A percentile compares a stretch with the other conserved stretches of the same genome.
Conservation (phyloP, 92 coral and sea anemone genomes). For the Epizoanthus ramosus region DNA sequence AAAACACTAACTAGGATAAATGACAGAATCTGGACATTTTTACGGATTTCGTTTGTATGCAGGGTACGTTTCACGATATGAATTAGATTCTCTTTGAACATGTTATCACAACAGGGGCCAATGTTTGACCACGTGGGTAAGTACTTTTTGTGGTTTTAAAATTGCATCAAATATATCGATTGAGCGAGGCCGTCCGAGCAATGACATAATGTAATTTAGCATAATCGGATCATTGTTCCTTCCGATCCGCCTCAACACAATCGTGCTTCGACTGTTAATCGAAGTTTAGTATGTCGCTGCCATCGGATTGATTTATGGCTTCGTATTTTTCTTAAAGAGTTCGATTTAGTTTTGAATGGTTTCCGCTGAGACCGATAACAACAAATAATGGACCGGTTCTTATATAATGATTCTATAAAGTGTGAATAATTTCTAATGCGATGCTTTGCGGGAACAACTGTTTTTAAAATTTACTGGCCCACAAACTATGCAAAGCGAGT, state of each 20-base stretch:
- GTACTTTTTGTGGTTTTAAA: neutral
- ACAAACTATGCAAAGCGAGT: too few species aligned
- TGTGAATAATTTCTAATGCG: too few species aligned
- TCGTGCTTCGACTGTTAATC: neutral
- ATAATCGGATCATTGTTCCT: conserved; percentile 16
- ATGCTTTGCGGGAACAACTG: too few species aligned
- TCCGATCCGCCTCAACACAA: too few species aligned
- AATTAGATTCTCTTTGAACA: neutral
- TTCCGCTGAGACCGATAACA: neutral
- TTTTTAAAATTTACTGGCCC: too few species aligned
- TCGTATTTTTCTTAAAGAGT: neutral
- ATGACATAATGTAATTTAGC: conserved; percentile 11
- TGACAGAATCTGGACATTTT: conserved; percentile 1
- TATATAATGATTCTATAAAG: too few species aligned
- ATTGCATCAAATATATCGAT: neutral
- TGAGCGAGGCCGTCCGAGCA: neutral
- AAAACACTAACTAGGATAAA: conserved; percentile 4
- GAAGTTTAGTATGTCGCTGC: neutral
- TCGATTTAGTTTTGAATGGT: neutral
- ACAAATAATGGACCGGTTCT: too few species aligned
- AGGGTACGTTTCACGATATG: neutral
- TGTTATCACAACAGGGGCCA: neutral
- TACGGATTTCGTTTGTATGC: too few species aligned
- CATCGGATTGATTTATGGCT: conserved; percentile 13
- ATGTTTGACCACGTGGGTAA: too few species aligned